Conservation (phyloP, 92 coral and sea anemone genomes). For the Palythoa grandis region DNA sequence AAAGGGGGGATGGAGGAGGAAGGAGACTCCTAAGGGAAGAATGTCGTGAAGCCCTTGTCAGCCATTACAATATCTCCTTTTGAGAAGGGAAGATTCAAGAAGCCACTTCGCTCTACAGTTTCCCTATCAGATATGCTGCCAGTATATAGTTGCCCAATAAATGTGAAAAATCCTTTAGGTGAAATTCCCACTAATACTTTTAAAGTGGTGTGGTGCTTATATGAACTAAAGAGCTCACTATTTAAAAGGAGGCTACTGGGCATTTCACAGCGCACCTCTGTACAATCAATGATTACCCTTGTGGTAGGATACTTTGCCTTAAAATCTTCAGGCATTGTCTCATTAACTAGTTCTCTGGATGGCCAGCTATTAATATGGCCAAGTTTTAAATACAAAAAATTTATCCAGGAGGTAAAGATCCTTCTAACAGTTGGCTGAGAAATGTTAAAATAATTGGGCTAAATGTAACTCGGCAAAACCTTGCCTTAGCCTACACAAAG, state of each 20-base stretch:
- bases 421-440: slow-evolving; percentile 55
- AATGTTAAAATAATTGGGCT: slow-evolving; percentile 35
- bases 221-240: slow-evolving; percentile 27
- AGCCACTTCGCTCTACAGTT: not conserved
- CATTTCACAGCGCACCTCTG: slow-evolving; percentile 29
- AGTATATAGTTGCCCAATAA: slow-evolving; percentile 5
- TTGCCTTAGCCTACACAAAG: slow-evolving; percentile 50
- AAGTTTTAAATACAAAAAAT: slow-evolving; percentile 54
- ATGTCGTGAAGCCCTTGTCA: slow-evolving; percentile 9
- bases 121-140: slow-evolving; percentile 7
- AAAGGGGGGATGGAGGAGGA: slow-evolving; percentile 62
- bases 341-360: slow-evolving; percentile 41
- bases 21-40: slow-evolving; percentile 56
- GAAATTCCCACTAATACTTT: slow-evolving; percentile 38
- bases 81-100: slow-evolving; percentile 3
- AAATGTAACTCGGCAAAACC: slow-evolving; percentile 45
- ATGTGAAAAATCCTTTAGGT: slow-evolving; percentile 29
- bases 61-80: not conserved
- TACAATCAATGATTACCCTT: slow-evolving; percentile 48
- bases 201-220: slow-evolving; percentile 42
- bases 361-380: slow-evolving; percentile 59
- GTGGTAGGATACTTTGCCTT: slow-evolving; percentile 44
- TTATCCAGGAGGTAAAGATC: slow-evolving; percentile 52
- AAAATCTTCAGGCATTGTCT: slow-evolving; percentile 49
- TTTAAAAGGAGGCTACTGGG: slow-evolving; percentile 34